Conservation (phyloP, 2,113 vertebrate genomes). For the Dasyurus viverrinus region DNA sequence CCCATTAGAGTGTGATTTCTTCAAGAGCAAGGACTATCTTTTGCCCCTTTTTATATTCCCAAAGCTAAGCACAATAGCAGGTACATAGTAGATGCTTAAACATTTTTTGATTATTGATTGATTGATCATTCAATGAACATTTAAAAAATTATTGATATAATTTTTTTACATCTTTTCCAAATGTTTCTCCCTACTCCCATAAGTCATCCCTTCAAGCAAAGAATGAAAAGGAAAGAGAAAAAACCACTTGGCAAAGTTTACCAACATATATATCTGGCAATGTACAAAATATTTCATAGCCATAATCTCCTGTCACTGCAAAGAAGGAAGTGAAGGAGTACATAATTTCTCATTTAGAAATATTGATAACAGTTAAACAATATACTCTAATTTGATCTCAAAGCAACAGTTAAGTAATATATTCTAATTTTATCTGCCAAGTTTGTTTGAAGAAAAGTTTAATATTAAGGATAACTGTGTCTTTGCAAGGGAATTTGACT, state of each 20-base stretch:
- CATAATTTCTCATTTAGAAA: not conserved
- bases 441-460: not conserved
- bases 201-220: not conserved
- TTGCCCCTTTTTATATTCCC: not conserved
- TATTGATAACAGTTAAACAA: not conserved
- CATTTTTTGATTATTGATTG: not conserved
- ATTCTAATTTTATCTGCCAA: not conserved
- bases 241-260: not conserved
- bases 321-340: not conserved
- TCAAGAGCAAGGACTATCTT: not conserved
- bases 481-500: not conserved
- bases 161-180: not conserved
- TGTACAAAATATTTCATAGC: not conserved
- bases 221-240: not conserved
- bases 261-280: not conserved
- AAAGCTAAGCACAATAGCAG: not conserved
- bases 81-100: not conserved
- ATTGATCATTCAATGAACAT: not conserved
- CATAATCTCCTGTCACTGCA: not conserved
- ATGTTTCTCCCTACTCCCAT: not conserved
- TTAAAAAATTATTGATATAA: not conserved
- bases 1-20: not conserved
- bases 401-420: not conserved
- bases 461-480: not conserved
- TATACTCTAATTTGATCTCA: not conserved